phyloP scores from a whole-genome alignment of 2,888 invertebrate species.

The Morpho deidamia region DNA sequence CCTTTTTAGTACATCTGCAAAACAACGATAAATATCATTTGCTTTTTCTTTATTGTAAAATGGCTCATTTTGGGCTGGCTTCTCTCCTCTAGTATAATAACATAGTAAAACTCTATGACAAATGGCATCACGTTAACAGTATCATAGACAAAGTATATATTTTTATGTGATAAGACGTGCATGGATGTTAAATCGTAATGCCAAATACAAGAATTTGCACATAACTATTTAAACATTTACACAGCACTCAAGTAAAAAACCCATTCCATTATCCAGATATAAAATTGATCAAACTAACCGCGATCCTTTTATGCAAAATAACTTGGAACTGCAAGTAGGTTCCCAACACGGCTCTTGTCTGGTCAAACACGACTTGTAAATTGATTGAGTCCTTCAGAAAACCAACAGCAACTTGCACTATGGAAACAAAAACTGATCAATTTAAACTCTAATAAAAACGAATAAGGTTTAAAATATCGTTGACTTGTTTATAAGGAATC shows the following conservation, averaged over 20 bases:
- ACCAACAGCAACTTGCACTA: constrained; percentile 24
- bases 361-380: constrained; percentile 63
- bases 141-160: too few species aligned
- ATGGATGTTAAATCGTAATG: too few species aligned
- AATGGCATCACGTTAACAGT: too few species aligned
- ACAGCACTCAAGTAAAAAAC: constrained; percentile 17
- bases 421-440: constrained; percentile 10
- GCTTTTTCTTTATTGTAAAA: too few species aligned
- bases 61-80: too few species aligned
- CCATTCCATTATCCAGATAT: constrained; percentile 10
- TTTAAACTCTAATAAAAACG: constrained; percentile 27
- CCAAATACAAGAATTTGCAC: too few species aligned
- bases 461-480: constrained; percentile 22
- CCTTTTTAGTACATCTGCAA: too few species aligned
- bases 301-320: constrained; percentile 28
- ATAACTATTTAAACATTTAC: too few species aligned
- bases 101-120: too few species aligned
- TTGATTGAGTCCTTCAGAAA: constrained; percentile 52
- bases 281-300: constrained; percentile 23
- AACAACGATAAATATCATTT: too few species aligned
- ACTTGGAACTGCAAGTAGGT: constrained; percentile 27
- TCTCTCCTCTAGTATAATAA: too few species aligned
- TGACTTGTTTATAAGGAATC: constrained; percentile 11
- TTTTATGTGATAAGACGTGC: too few species aligned
- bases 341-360: constrained; percentile 40